Base-by-base conservation (phyloP, 2,888 invertebrate species). In the Lithophane socia region DNA sequence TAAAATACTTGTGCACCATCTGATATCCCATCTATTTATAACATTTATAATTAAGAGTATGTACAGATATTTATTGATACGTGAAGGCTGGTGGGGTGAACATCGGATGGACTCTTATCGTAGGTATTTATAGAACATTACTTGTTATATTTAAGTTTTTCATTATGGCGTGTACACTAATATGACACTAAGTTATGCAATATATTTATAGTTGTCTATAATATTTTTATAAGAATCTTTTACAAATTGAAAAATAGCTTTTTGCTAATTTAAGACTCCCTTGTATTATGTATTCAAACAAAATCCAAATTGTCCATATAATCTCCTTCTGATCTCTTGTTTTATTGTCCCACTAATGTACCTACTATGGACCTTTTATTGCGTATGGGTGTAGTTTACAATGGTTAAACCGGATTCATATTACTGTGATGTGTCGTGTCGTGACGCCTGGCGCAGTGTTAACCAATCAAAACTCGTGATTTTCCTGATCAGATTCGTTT, bases 11-110 rank as follows among this genome's bases (percentile, higher is more conserved):
- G 72, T 82, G 84, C 87, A 84, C 87, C 86, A 88, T 89, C 89
- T 87, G 86, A 88, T 89, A 83, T 86, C 88, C 86, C 86, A 84
- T 89, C 87, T 87, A 87, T 87, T 89, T 89, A 81, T 82, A 86
- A 86, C 76, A 76, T 90, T 91, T 90, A 88, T 91, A 90, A 74
- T 88, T 94, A 94, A 93, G 92, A 87, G 88, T 91, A 91, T 96
- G 95, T 95, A 96, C 94, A 96, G 93, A 94, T 95, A 95, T 95
- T 95, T 95, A 95, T 95, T 95, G 90, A 93, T 90, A 87, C 44
- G 73, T 82, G 82, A 93, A 93, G 93, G 91, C 92, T 93, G 92
- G 91, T 92, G 93, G 90, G 86, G 88, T 85, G 84, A 91, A 91
- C 92, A 92, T 94, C 92, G 87, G 92, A 90, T 91, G 91, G 90